phyloP scores from a whole-genome alignment of 2,797 vertebrate species.

The Pyrrhura leucotis region DNA sequence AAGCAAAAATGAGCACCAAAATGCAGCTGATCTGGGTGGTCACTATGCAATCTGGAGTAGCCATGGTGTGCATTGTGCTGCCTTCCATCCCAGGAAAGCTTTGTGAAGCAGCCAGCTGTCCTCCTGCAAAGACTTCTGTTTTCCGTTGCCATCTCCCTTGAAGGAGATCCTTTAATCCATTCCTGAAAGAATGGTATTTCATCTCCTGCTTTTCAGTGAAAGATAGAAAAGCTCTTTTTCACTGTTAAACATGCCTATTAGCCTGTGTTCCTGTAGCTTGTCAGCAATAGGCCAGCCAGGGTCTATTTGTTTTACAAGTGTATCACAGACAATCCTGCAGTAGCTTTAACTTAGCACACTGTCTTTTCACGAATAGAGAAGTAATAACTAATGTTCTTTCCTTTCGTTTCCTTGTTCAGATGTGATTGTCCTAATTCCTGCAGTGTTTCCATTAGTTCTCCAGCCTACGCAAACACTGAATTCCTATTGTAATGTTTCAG shows the following conservation, averaged over 20 bases:
- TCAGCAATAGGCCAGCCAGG: background rate
- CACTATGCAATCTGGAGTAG: background rate
- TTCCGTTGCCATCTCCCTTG: background rate
- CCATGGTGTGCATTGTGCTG: accelerated
- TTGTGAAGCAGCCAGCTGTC: background rate
- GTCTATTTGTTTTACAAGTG: background rate
- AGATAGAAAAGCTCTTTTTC: background rate
- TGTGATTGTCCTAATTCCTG: background rate
- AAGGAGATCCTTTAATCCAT: background rate
- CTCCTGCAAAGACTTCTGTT: background rate
- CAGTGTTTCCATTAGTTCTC: background rate
- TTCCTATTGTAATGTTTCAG: background rate
- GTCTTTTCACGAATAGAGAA: background rate
- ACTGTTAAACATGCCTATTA: background rate
- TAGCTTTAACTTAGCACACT: background rate
- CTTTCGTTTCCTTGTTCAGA: background rate
- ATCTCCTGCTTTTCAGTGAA: background rate
- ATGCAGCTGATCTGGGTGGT: background rate
- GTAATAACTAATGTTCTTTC: background rate
- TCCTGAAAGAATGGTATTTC: background rate
- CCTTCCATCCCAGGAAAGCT: background rate
- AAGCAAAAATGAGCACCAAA: accelerated
- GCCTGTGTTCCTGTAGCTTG: background rate
- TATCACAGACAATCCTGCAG: background rate
- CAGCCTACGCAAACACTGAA: accelerated